Conservation (phyloP, 2,113 vertebrate species). For the Desmodus rotundus region DNA sequence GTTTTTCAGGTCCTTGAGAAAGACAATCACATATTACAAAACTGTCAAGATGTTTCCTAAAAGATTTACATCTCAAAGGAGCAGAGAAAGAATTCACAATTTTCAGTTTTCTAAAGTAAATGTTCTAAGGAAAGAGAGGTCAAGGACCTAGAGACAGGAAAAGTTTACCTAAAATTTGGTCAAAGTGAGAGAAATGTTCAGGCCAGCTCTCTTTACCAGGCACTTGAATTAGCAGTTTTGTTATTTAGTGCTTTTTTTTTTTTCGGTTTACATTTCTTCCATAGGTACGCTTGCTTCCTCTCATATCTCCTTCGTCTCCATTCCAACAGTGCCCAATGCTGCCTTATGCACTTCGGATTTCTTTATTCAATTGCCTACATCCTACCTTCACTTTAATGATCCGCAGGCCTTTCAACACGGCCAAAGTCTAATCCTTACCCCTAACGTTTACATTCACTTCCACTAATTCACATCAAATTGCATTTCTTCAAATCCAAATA, state of each 20-base stretch:
- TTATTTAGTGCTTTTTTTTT: not conserved
- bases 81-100: not conserved
- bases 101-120: not conserved
- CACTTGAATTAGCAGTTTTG: not conserved
- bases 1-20: not conserved
- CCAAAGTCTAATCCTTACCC: not conserved
- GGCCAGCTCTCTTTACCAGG: not conserved
- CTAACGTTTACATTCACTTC: not conserved
- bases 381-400: not conserved
- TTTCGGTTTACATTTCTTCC: not conserved
- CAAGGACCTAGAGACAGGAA: not conserved
- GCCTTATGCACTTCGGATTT: not conserved
- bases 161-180: not conserved
- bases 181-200: not conserved
- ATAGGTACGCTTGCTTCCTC: not conserved
- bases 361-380: not conserved
- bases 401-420: not conserved
- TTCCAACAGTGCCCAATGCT: not conserved
- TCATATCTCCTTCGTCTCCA: not conserved
- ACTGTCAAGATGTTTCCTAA: not conserved
- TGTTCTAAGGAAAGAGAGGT: not conserved
- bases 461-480: not conserved
- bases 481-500: not conserved
- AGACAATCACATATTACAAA: not conserved
- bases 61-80: not conserved